Percentiles rank a stretch among this genome's conserved stretches.
phyloP scores from a whole-genome alignment of 2,888 invertebrate genomes.

The Limnephilus lunatus region DNA sequence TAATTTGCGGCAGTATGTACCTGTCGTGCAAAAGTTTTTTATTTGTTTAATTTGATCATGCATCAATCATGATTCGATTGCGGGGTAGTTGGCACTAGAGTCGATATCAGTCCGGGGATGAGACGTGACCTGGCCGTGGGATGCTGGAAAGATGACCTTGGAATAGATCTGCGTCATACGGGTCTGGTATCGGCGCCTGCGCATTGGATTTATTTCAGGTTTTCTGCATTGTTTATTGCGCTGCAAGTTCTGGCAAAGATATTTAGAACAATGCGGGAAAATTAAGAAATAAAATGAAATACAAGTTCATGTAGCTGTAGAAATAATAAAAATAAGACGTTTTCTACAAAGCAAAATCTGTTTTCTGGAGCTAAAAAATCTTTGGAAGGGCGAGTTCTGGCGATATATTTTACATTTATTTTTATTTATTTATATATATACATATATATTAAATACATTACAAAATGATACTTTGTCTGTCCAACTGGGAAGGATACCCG shows the following conservation, averaged over 20 bases:
- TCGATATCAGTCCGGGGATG: not conserved
- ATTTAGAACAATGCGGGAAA: not conserved
- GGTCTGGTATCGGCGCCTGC: not conserved
- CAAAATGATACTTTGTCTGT: too few species aligned
- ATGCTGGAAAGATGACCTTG: constrained; percentile 3
- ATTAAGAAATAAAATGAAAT: too few species aligned
- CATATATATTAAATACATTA: too few species aligned
- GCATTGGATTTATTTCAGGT: not conserved
- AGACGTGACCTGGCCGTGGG: not conserved
- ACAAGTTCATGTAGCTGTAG: not conserved
- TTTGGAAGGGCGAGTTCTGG: not conserved
- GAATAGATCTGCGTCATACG: not conserved
- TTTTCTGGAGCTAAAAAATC: not conserved
- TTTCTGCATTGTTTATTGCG: constrained; percentile 23
- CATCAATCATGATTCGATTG: not conserved
- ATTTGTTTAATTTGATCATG: too few species aligned
- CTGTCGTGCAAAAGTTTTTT: too few species aligned
- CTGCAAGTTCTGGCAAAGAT: not conserved
- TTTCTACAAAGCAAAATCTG: not conserved
- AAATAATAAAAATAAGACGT: not conserved
- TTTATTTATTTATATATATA: too few species aligned
- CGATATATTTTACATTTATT: not conserved
- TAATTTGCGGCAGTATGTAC: not conserved
- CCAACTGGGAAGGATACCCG: too few species aligned
- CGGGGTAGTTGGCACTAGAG: not conserved